These are phyloP conservation scores for Pampusana beccarii DNA, from an alignment of 2,113 vertebrate species.

Conservation along the genomic window DNA sequence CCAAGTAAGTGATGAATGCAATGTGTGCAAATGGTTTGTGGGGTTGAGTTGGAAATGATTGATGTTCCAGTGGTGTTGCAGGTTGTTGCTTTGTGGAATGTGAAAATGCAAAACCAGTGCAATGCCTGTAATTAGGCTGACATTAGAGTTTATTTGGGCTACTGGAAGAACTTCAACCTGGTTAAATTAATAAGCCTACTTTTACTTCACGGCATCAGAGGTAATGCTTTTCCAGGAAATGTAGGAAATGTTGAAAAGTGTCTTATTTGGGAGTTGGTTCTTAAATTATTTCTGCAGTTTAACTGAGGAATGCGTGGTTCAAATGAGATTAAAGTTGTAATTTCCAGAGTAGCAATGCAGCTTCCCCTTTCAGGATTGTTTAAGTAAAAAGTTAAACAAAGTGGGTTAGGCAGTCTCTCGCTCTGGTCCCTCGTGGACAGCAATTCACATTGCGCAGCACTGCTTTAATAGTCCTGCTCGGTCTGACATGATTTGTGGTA, in stretches of 20 bases:
- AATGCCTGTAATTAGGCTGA: not conserved
- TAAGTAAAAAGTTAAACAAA: slow-evolving; percentile 60
- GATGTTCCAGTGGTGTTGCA: not conserved
- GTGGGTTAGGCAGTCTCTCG: slow-evolving; percentile 41
- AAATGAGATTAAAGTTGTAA: slow-evolving; percentile 45
- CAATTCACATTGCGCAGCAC: slow-evolving; percentile 21
- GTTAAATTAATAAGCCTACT: not conserved
- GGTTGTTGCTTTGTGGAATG: not conserved
- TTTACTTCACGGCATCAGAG: not conserved
- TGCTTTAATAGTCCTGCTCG: slow-evolving; percentile 25
- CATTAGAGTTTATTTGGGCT: not conserved
- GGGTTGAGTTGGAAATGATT: not conserved
- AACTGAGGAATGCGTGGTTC: slow-evolving; percentile 13
- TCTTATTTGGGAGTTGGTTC: slow-evolving; percentile 10
- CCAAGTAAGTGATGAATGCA: not conserved
- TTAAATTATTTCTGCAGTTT: slow-evolving; percentile 49
- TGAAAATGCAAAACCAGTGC: not conserved
- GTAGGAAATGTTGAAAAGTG: slow-evolving; percentile 35
- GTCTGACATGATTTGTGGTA: slow-evolving; percentile 64
- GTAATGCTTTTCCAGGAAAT: slow-evolving; percentile 1
- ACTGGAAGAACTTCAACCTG: not conserved
- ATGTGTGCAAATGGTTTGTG: not conserved
- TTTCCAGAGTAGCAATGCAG: slow-evolving; percentile 36
- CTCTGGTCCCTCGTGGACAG: slow-evolving; percentile 31
- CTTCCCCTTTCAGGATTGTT: slow-evolving; percentile 56